Conservation (phyloP, 2,888 invertebrate genomes). For the Lasioglossum villosulum region DNA sequence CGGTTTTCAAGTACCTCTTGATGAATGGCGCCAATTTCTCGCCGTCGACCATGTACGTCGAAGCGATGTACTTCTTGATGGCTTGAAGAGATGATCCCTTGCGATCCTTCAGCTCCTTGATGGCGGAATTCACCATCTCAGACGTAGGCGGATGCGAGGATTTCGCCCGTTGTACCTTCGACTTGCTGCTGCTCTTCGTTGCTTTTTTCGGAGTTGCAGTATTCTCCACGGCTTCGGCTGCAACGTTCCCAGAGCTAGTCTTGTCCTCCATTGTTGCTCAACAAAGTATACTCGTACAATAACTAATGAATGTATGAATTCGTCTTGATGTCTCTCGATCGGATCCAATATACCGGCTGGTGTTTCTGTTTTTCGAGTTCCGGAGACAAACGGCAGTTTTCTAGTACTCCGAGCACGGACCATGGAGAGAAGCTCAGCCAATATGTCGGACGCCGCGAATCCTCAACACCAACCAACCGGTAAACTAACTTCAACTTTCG, state of each 20-base stretch:
- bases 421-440: slow-evolving; percentile 72
- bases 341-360: too few relatives aligned
- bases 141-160: slow-evolving; percentile 85
- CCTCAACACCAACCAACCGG: slow-evolving; percentile 28
- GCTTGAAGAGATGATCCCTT: slow-evolving; percentile 87
- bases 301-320: too few relatives aligned
- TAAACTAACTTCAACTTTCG: slow-evolving; percentile 35
- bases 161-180: slow-evolving; percentile 78
- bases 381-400: too few relatives aligned
- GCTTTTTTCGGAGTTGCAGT: too few relatives aligned
- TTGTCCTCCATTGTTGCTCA: slow-evolving; percentile 49
- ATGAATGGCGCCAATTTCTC: slow-evolving; percentile 87
- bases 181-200: too few relatives aligned
- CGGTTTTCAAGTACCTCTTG: slow-evolving; percentile 86
- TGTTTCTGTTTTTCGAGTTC: too few relatives aligned
- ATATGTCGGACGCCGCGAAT: slow-evolving; percentile 49
- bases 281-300: too few relatives aligned
- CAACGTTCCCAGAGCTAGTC: slow-evolving; percentile 23
- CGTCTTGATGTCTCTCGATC: too few relatives aligned
- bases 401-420: slow-evolving; percentile 78
- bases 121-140: slow-evolving; percentile 87
- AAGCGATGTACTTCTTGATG: slow-evolving; percentile 88
- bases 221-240: too few relatives aligned
- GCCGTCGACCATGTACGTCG: slow-evolving; percentile 87
- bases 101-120: slow-evolving; percentile 86